Evolutionary conservation across 1,140 invertebrate genomes (phyloP).

Genomic region (Bilobella aurantiaca): DNA sequence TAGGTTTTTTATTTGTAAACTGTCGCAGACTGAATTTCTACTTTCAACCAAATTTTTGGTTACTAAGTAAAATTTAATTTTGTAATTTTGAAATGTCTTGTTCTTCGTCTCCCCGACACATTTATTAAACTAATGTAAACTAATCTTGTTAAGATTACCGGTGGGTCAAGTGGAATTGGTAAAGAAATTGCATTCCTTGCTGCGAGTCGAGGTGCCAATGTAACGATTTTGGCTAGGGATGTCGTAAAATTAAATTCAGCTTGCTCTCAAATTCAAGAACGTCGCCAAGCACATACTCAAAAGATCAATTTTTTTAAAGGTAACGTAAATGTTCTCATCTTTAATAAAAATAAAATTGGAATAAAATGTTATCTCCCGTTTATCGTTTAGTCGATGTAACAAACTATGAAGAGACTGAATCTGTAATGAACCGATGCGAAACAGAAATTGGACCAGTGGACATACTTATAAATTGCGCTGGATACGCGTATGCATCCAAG

Average conservation of each 20-base stretch:
- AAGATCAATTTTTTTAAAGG: slow-evolving; percentile 55
- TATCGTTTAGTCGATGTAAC: slow-evolving; percentile 56
- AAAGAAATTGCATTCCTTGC: slow-evolving; percentile 67
- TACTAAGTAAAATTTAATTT: too few species aligned
- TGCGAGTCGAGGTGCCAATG: slow-evolving; percentile 65
- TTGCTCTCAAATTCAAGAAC: slow-evolving; percentile 47
- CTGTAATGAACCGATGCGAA: slow-evolving; percentile 51
- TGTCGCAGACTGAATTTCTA: too few species aligned
- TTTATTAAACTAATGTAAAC: neutral
- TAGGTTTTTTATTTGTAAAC: neutral
- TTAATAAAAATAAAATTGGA: too few species aligned
- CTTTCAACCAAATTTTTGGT: too few species aligned
- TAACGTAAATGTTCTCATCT: slow-evolving; percentile 25
- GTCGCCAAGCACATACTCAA: slow-evolving; percentile 44
- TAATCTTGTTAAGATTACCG: slow-evolving; percentile 56
- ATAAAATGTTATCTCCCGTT: neutral
- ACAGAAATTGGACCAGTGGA: slow-evolving; percentile 62
- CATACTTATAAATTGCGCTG: slow-evolving; percentile 87
- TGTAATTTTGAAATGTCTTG: too few species aligned
- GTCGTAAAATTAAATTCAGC: slow-evolving; percentile 53
- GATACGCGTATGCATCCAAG: slow-evolving; percentile 56
- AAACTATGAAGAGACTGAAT: slow-evolving; percentile 52
- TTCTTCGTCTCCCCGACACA: too few species aligned
- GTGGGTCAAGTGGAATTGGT: slow-evolving; percentile 92
- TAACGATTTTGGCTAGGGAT: slow-evolving; percentile 80